Conservation (phyloP, 2,888 invertebrate genomes). For the Crossocerus cetratus region DNA sequence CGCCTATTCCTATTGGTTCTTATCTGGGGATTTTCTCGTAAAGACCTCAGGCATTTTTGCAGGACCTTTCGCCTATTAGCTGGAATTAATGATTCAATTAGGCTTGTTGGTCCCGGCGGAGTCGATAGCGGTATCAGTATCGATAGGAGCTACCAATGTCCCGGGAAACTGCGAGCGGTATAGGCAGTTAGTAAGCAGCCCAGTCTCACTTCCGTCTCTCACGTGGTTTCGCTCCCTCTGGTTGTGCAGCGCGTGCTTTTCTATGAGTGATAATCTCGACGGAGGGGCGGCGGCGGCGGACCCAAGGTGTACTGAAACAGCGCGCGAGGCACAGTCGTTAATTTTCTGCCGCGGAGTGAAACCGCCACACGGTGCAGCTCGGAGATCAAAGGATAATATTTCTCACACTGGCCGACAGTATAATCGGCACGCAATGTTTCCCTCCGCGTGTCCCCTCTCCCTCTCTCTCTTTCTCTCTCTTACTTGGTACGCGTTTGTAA, state of each 20-base stretch:
- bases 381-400: conserved; percentile 73
- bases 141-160: too few species aligned
- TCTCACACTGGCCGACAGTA: conserved; percentile 68
- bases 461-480: too few species aligned
- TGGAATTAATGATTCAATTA: neutral
- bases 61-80: too few species aligned
- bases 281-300: neutral
- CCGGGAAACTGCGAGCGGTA: too few species aligned
- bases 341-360: conserved; percentile 69
- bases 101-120: neutral
- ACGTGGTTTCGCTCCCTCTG: conserved; percentile 57
- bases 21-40: too few species aligned
- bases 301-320: conserved; percentile 37
- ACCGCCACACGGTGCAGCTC: conserved; percentile 56
- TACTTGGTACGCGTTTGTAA: conserved; percentile 5
- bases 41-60: too few species aligned
- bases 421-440: conserved; percentile 69
- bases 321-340: conserved; percentile 61
- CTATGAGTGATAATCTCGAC: conserved; percentile 63
- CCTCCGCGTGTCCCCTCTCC: conserved; percentile 13
- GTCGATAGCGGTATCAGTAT: neutral
- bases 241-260: conserved; percentile 24
- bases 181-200: too few species aligned
- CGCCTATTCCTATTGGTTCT: too few species aligned
- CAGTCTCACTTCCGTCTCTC: conserved; percentile 5